Conservation (phyloP, 2,888 invertebrate species). For the Callosobruchus maculatus region DNA sequence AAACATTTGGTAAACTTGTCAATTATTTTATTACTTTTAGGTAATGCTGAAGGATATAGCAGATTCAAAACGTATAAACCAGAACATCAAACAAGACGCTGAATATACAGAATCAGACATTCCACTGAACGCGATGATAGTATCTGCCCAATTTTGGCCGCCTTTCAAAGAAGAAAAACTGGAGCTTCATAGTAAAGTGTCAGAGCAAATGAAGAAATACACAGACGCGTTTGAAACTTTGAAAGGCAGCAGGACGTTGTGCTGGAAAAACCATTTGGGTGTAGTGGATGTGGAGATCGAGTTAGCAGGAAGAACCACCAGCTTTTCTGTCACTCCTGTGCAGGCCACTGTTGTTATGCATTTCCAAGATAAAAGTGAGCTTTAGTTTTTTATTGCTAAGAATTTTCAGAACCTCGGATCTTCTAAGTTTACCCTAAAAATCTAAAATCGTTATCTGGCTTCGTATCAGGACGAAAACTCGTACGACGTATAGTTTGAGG, state of each 20-base stretch:
- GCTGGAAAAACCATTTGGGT: constrained; percentile 92
- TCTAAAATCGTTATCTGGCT: no score
- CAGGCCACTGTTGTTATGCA: constrained; percentile 93
- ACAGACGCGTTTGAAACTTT: constrained; percentile 88
- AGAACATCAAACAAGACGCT: constrained; percentile 73
- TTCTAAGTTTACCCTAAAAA: no score
- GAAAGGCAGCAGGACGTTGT: constrained; percentile 87
- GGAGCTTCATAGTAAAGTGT: constrained; percentile 76
- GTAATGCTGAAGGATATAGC: constrained; percentile 93
- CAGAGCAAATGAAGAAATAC: constrained; percentile 77
- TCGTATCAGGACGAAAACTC: no score
- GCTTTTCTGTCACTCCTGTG: constrained; percentile 84
- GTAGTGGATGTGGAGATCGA: constrained; percentile 88
- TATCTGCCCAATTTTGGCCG: constrained; percentile 99
- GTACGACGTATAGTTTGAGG: no score
- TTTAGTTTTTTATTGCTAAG: neutral
- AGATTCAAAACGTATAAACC: constrained; percentile 91
- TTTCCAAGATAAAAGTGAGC: constrained; percentile 77
- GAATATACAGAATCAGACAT: constrained; percentile 53
- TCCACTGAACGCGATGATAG: constrained; percentile 77
- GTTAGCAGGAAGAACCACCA: constrained; percentile 69
- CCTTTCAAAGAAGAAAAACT: constrained; percentile 92
- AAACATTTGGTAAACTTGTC: no score
- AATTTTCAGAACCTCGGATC: no score
- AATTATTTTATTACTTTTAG: constrained; percentile 62